A percentile compares a stretch with the other conserved stretches of the same genome.
These are phyloP conservation scores for Lycocerus yunnanus DNA, from an alignment of 2,888 invertebrate genomes.

Conservation along the genomic window DNA sequence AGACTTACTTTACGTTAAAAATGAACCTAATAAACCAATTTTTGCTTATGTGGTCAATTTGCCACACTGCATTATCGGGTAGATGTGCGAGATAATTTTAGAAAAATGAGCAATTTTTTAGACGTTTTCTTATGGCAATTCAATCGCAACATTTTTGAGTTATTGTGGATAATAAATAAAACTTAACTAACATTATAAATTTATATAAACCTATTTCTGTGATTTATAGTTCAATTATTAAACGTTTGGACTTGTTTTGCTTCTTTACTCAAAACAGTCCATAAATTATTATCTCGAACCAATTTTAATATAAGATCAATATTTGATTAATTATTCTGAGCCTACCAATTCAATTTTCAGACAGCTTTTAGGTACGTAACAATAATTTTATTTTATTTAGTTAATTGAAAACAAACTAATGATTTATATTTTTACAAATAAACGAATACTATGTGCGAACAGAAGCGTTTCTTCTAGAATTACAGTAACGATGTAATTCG, in stretches of 20 bases:
- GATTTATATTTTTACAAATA: background rate
- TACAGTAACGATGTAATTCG: background rate
- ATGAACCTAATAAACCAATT: background rate
- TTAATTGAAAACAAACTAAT: background rate
- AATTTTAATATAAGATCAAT: constrained; percentile 3
- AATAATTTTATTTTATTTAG: background rate
- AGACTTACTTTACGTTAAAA: background rate
- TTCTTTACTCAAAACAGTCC: background rate
- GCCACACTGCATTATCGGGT: background rate
- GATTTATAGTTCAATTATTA: constrained; percentile 5
- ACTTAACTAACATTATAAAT: constrained; percentile 1
- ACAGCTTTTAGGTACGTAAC: background rate
- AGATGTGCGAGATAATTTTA: background rate
- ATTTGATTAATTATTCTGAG: background rate
- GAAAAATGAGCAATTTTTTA: background rate
- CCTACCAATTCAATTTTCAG: background rate
- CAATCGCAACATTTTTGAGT: background rate
- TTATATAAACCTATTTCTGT: background rate
- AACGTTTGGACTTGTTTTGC: constrained; percentile 2
- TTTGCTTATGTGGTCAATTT: background rate
- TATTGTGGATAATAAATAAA: constrained; percentile 1
- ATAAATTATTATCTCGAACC: constrained; percentile 1
- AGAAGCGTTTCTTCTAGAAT: background rate
- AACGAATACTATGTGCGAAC: background rate
- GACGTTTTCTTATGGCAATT: background rate